These are phyloP conservation scores for Desmophyllum pertusum DNA, from an alignment of 92 coral and sea anemone genomes.

Conservation along the genomic window DNA sequence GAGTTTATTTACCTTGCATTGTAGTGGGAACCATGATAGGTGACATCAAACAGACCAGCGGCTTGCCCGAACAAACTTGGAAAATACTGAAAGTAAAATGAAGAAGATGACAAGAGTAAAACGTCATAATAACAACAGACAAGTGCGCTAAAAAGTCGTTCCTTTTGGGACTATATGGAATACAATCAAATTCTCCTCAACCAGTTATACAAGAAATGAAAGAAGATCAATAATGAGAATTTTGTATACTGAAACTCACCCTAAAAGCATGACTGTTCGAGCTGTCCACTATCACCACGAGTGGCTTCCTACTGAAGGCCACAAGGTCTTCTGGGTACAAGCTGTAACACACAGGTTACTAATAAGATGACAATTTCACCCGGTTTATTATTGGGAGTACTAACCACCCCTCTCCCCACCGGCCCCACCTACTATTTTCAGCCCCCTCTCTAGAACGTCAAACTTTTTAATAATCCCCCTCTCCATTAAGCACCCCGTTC, in stretches of 20 bases:
- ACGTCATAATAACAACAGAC: background rate
- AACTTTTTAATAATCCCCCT: no score
- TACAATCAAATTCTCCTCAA: background rate
- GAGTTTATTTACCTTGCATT: slow-evolving; percentile 68
- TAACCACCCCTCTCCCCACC: no score
- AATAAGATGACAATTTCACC: no score
- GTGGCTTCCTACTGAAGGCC: slow-evolving; percentile 92
- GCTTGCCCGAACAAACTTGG: slow-evolving; percentile 89
- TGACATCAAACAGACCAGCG: slow-evolving; percentile 88
- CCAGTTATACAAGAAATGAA: background rate
- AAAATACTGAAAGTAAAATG: slow-evolving; percentile 57
- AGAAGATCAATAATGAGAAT: no score
- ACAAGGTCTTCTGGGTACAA: slow-evolving; percentile 94
- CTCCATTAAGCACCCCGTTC: no score
- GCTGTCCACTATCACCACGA: slow-evolving; percentile 87
- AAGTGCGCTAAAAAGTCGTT: no score
- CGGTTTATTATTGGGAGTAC: no score
- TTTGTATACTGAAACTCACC: slow-evolving; percentile 54
- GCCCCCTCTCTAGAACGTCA: no score
- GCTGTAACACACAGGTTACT: slow-evolving; percentile 30
- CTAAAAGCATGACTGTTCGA: slow-evolving; percentile 87
- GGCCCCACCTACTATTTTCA: no score
- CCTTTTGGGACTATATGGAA: no score
- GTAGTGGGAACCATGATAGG: slow-evolving; percentile 74
- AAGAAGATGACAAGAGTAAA: background rate